A percentile compares a stretch with the other conserved stretches of the same genome.
These are phyloP conservation scores for Prenolepis imparis DNA, from an alignment of 2,888 invertebrate species.

Conservation along the genomic window DNA sequence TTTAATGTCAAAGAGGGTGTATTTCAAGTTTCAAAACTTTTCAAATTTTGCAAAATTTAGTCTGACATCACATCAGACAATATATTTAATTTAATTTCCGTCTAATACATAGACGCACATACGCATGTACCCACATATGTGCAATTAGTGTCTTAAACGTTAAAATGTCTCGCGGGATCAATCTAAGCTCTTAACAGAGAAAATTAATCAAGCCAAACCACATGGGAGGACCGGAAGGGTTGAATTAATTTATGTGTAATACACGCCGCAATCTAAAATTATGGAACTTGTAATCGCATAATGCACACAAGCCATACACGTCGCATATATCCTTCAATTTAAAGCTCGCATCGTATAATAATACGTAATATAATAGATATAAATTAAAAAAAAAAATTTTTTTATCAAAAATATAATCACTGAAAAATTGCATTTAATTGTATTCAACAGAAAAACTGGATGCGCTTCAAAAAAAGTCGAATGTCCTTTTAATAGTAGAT, in stretches of 20 bases:
- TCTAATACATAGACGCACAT: not conserved
- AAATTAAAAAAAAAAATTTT: not conserved
- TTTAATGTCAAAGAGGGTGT: not conserved
- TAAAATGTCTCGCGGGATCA: slow-evolving; percentile 23
- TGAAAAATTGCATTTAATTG: not conserved
- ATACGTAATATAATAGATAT: not conserved
- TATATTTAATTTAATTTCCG: slow-evolving; percentile 7
- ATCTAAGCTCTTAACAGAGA: slow-evolving; percentile 36
- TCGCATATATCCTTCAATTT: not conserved
- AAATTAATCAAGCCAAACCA: slow-evolving; percentile 47
- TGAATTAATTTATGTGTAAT: slow-evolving; percentile 38
- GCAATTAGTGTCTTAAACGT: slow-evolving; percentile 3
- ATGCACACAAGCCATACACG: not conserved
- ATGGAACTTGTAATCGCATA: slow-evolving; percentile 46
- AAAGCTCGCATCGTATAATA: not conserved
- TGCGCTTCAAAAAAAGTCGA: not conserved
- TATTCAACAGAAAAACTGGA: not conserved
- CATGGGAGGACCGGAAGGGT: slow-evolving; percentile 14
- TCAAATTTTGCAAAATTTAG: not conserved
- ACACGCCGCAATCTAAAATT: slow-evolving; percentile 31
- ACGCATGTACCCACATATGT: not conserved
- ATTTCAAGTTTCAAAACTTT: not conserved
- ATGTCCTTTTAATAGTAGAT: not conserved
- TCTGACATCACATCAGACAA: not conserved
- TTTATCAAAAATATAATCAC: not conserved